These are phyloP conservation scores for Drosophila auraria DNA, from an alignment of 1,140 invertebrate genomes.

Conservation along the genomic window DNA sequence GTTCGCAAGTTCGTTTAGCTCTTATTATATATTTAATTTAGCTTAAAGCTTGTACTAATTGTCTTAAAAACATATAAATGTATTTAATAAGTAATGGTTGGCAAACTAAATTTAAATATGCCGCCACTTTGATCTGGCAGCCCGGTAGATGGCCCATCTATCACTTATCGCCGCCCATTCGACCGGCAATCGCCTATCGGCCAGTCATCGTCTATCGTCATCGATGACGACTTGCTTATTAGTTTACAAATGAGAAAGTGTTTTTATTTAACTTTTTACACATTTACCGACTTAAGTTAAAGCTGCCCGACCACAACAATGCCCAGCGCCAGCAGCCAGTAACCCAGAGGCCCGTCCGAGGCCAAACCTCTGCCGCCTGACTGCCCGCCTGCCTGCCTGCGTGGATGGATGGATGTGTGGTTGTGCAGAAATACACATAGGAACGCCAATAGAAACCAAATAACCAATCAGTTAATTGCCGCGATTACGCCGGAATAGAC, in stretches of 20 bases:
- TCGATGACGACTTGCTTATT: constrained; percentile 68
- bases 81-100: too few species aligned
- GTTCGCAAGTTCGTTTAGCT: too few species aligned
- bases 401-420: constrained; percentile 63
- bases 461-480: constrained; percentile 48
- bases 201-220: constrained; percentile 23
- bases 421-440: constrained; percentile 33
- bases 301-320: constrained; percentile 17
- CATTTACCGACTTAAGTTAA: constrained; percentile 21
- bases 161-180: too few species aligned
- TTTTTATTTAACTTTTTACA: constrained; percentile 70
- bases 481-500: constrained; percentile 32
- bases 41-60: too few species aligned
- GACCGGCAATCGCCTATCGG: constrained; percentile 3
- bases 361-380: constrained; percentile 1
- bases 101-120: not conserved
- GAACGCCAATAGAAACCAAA: constrained; percentile 22
- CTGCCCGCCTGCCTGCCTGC: not conserved
- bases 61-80: too few species aligned
- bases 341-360: constrained; percentile 28
- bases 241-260: constrained; percentile 58
- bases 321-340: constrained; percentile 31
- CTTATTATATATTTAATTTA: too few species aligned
- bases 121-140: not conserved
- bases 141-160: not conserved